A percentile compares a stretch with the other conserved stretches of the same genome.
Evolutionary conservation across 53 echinoderm and acorn worm species (phyloP).

Genomic region (Arbacia lixula): DNA sequence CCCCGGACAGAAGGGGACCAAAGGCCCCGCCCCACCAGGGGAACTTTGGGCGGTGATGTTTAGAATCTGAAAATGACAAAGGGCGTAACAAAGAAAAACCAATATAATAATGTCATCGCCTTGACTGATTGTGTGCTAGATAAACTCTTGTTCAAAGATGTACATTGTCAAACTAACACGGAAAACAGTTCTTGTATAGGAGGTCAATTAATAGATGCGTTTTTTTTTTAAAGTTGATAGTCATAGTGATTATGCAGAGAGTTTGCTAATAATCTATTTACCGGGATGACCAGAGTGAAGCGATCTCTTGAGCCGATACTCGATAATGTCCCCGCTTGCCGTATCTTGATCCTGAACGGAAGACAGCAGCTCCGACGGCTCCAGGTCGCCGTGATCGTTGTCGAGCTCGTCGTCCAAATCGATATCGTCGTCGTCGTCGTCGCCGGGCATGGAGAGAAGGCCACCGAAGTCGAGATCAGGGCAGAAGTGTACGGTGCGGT

Average conservation of each 20-base stretch:
- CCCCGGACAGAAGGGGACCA: background rate
- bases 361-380: conserved; percentile 17
- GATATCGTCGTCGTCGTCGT: background rate
- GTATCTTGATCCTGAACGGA: conserved; percentile 24
- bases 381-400: conserved; percentile 2
- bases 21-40: background rate
- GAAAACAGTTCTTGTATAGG: too few relatives aligned
- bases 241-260: too few relatives aligned
- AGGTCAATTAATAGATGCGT: too few relatives aligned
- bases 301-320: background rate
- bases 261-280: too few relatives aligned
- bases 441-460: conserved; percentile 14
- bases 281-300: conserved; percentile 1
- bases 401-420: background rate
- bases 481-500: conserved; percentile 51
- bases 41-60: background rate
- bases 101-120: too few relatives aligned
- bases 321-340: background rate
- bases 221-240: too few relatives aligned
- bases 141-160: too few relatives aligned
- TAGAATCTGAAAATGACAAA: too few relatives aligned
- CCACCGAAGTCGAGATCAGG: conserved; percentile 45
- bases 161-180: too few relatives aligned
- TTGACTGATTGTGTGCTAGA: too few relatives aligned
- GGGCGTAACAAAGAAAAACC: too few relatives aligned